Evolutionary conservation across 2,888 invertebrate species (phyloP), one percentile per base, ranked within the genome.

Genomic region (Aricia artaxerxes): DNA sequence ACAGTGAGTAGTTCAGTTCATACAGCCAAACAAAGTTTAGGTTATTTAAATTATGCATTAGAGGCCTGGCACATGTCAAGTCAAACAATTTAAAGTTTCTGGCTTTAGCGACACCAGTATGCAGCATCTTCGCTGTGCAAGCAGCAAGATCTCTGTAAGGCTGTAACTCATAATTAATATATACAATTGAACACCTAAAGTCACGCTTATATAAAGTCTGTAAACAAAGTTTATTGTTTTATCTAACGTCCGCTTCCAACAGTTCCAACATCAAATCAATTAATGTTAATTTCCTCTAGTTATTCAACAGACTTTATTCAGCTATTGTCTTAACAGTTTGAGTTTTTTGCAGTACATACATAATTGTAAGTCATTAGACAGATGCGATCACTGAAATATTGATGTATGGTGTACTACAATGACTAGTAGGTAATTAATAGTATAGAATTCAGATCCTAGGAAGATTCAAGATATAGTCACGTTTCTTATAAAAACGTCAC

Each of bases 361-460:
- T 24, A 6, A 61, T 4, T 57, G 57, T 61, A 7, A 61, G 61
- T 61, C 9, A 24, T 61, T 61, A 61, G n/a, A 24, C 16, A 24
- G 61, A 61, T 61, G 24, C 61, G n/a, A 61, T 61, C n/a, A 61
- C 24, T 61, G 7, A 61, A 61, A 61, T 61, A 61, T 61, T 61
- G 61, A 24, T 61, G 61, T 61, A 61, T 16, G 57, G 1, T 61
- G 61, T 24, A 61, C n/a, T 24, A 7, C 24, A 61, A 61, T 61
- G 24, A 24, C 61, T 24, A 61, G n/a, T 24, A 24, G 24, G 24
- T 24, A 24, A 24, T 44, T 44, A 9, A 49, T 49, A 49, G 49
- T 49, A 49, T 11, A 11, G 49, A 49, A 49, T 49, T 49, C 6
- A 61, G 61, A 61, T 61, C 61, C 24, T 24, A 61, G n/a, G 6